Evolutionary conservation across 1,140 invertebrate species (phyloP), one percentile per base, ranked within the genome.

Genomic region (Drosophila nigromelanica): DNA sequence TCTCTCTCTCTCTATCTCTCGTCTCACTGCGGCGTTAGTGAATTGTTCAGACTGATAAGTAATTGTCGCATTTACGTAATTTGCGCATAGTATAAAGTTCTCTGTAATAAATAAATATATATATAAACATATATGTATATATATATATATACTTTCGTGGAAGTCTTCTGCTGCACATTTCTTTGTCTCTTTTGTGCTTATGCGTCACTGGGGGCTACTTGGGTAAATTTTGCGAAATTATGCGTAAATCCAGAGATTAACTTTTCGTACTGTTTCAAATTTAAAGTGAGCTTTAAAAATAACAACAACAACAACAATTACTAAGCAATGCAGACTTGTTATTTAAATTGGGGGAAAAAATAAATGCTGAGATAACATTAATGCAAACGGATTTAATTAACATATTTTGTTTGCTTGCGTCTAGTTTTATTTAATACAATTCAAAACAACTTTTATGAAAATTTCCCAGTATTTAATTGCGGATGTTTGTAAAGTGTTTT

Each of bases 31-130:
- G 74, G 55, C 51, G 51, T 14, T 54, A 37, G 40, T 50, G 33
- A 56, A 43, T 48, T 70, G 24, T 51, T 30, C 21, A 42, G 43
- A 12, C 37, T 59, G 69, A 72, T 72, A 72, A 72, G 52, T 58
- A 27, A 21, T 35, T 71, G 52, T 52, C 54, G 69, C 69, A 72
- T 72, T 72, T 72, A 72, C 69, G 69, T 72, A 67, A 72, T 67
- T 39, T 24, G 14, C 55, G 47, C 37, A 40, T 24, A 60, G 48
- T 42, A 33, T 39, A 35, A 59, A 39, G 10, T 56, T 42, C 51
- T 50, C 45, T 71, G 51, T 54, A 64, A 54, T 50, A 24, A 51
- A 33, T 39, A 35, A 30, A 50, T 61, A 35, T 14, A 5, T 5
- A 40, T 40, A 40, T n/a, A 18, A 15, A 42, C 15, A 42, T n/a